Evolutionary conservation across 35 echinoderm and acorn worm genomes (phyloP).

Genomic region (Ophioderma brevispina): DNA sequence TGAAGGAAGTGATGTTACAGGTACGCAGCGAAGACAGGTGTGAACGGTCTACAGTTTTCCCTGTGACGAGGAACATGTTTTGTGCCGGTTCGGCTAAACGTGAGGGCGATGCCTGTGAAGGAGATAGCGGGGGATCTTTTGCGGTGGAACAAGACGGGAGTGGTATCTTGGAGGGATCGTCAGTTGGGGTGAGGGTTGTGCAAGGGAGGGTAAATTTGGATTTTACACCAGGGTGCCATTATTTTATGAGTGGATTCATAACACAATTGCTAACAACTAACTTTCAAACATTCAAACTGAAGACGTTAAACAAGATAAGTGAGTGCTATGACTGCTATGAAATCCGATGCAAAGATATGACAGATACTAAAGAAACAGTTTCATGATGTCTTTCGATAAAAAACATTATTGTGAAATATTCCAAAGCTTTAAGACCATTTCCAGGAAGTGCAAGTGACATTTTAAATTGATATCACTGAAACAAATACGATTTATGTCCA

Average conservation of each 20-base stretch:
- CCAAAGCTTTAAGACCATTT: no score
- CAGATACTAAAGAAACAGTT: no score
- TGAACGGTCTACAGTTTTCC: slow-evolving; percentile 26
- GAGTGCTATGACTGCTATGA: no score
- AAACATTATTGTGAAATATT: no score
- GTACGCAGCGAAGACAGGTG: slow-evolving; percentile 55
- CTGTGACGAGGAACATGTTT: slow-evolving; percentile 84
- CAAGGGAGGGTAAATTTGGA: slow-evolving; percentile 64
- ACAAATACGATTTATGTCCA: no score
- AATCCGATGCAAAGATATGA: no score
- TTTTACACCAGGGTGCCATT: slow-evolving; percentile 76
- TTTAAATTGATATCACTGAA: no score
- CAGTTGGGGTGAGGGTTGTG: slow-evolving; percentile 95
- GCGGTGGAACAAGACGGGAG: slow-evolving; percentile 30
- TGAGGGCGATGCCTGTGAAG: slow-evolving; percentile 71
- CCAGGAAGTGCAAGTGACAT: no score
- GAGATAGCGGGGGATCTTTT: slow-evolving; percentile 92
- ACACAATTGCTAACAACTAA: background rate
- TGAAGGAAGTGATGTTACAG: slow-evolving; percentile 79
- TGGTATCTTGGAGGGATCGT: slow-evolving; percentile 87
- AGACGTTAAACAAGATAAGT: no score
- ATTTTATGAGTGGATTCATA: slow-evolving; percentile 63
- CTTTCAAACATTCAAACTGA: no score
- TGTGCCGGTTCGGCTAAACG: slow-evolving; percentile 77
- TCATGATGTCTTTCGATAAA: no score